Base-by-base conservation (phyloP, 2,888 invertebrate species). In the Acronicta alni region DNA sequence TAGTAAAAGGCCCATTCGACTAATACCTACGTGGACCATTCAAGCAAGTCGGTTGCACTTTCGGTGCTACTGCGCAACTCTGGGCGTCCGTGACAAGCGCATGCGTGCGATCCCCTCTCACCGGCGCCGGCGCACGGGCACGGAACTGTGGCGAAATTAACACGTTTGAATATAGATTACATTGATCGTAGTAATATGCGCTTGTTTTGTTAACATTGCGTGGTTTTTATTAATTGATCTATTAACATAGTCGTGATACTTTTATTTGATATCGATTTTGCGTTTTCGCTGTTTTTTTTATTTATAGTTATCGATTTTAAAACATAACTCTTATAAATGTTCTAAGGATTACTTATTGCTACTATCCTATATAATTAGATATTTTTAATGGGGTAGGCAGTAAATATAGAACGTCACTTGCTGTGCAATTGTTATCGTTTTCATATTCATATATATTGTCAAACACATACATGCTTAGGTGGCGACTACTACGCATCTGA, bases 21-120 rank as follows among this genome's bases (percentile, higher is more conserved):
- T 35, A 32, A 41, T 54, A 32, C 8, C 16, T 56, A 10, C 37
- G 35, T 44, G 46, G 57, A 48, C 51, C 43, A 53, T 66, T 66
- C 61, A 44, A 70, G 56, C 46, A 41, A 58, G 45, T 38, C 42
- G 47, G 46, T 61, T 56, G 68, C 75, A 70, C 72, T 72, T 69
- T 75, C 71, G 73, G 61, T 60, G 71, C 65, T 57, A 67, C 72
- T 82, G 81, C 86, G 86, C 88, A 88, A 88, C 77, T 59, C 86
- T 77, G 77, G 88, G 75, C 84, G 88, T 82, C 88, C 88, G 65
- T 87, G 88, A 88, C 84, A 70, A 64, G 64, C 64, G 75, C 75
- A 75, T 72, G 80, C 73, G 59, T 76, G 57, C 78, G 81, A 72
- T 69, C 82, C 85, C 80, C 82, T 81, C 84, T 83, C 82, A 80